Evolutionary conservation across 2,113 vertebrate genomes (phyloP).

Genomic region (Emydura subglobosa): DNA sequence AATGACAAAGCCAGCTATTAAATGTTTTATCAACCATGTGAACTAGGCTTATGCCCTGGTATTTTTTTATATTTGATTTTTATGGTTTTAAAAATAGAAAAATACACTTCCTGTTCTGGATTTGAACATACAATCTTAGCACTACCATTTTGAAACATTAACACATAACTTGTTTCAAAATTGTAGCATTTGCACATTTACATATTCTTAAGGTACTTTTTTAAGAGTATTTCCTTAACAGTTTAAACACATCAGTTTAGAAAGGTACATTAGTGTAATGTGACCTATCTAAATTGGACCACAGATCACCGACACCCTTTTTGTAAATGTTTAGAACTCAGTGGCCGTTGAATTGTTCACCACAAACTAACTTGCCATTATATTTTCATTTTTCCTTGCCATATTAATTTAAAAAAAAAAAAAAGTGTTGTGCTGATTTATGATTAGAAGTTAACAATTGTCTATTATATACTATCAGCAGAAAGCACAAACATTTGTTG

Average conservation of each 20-base stretch:
- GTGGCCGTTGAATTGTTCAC: background rate
- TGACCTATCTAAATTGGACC: background rate
- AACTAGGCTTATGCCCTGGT: conserved; percentile 62
- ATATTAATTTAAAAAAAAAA: background rate
- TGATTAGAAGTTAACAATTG: background rate
- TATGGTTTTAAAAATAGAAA: conserved; percentile 43
- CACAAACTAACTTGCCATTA: background rate
- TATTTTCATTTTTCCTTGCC: background rate
- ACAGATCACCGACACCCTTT: background rate
- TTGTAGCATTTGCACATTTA: background rate
- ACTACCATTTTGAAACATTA: background rate
- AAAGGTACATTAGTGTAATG: background rate
- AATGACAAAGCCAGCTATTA: conserved; percentile 59
- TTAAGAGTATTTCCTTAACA: background rate
- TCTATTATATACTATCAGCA: background rate
- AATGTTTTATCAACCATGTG: conserved; percentile 23
- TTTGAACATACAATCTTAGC: conserved; percentile 6
- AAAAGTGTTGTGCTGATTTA: background rate
- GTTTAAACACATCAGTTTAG: background rate
- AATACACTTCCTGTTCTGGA: conserved; percentile 31
- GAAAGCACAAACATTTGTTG: background rate
- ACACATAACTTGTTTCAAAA: background rate
- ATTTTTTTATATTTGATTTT: conserved; percentile 48
- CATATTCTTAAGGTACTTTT: background rate
- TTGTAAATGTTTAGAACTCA: background rate